Evolutionary conservation across 2,888 invertebrate species (phyloP).

Genomic region (Gryllus longicercus): DNA sequence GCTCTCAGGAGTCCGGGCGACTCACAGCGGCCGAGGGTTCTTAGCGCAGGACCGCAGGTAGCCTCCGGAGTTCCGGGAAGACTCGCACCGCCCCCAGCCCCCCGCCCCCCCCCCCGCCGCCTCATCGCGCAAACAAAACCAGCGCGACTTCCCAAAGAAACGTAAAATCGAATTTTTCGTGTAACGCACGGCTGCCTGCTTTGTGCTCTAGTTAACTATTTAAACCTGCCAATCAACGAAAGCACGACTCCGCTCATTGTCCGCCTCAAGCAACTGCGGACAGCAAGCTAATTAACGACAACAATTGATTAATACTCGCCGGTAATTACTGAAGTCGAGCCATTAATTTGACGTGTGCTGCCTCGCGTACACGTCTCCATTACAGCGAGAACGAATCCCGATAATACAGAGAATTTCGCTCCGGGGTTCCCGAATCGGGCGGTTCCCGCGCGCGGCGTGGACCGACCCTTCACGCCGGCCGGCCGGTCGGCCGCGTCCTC

Average conservation of each 20-base stretch:
- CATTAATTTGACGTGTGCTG: conserved; percentile 4
- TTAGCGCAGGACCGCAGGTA: too few species aligned
- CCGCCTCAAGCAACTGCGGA: not conserved
- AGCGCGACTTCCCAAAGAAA: not conserved
- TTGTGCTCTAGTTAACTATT: conserved; percentile 17
- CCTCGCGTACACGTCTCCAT: not conserved
- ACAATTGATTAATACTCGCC: conserved; percentile 1
- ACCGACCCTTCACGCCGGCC: too few species aligned
- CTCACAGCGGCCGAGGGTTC: too few species aligned
- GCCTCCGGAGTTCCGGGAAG: not conserved
- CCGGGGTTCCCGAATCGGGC: too few species aligned
- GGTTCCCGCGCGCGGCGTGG: too few species aligned
- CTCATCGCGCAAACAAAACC: not conserved
- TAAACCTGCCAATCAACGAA: conserved; percentile 9
- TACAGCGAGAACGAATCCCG: not conserved
- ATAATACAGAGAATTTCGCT: too few species aligned
- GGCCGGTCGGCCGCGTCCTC: too few species aligned
- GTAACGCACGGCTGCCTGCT: not conserved
- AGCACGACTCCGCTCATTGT: not conserved
- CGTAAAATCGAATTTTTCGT: conserved; percentile 7
- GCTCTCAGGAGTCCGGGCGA: not conserved
- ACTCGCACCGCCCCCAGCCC: too few species aligned
- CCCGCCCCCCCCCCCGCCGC: not conserved
- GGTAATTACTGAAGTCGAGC: not conserved
- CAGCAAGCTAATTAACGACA: not conserved